A percentile compares a stretch with the other conserved stretches of the same genome.
Conservation (phyloP, 2,888 invertebrate genomes). For the Ophioninae sp. region DNA sequence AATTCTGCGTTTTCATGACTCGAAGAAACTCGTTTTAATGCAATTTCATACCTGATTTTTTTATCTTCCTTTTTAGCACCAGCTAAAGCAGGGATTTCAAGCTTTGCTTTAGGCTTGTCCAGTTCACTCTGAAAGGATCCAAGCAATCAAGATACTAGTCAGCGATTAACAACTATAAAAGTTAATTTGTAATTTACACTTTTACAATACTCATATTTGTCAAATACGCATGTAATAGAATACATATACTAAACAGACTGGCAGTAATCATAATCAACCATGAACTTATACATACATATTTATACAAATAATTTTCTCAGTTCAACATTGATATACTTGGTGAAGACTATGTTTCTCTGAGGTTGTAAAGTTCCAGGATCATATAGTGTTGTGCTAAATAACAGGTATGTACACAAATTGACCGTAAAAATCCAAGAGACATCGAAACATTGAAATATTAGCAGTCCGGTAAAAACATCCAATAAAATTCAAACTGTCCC, state of each 20-base stretch:
- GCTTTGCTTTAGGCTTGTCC: conserved; percentile 88
- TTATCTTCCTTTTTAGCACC: conserved; percentile 84
- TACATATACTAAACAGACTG: not conserved
- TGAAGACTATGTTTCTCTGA: not conserved
- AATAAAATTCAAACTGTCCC: not conserved
- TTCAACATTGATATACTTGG: not conserved
- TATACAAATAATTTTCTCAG: not conserved
- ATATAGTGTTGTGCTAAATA: not conserved
- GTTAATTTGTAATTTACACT: not conserved
- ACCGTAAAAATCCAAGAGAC: too few species aligned
- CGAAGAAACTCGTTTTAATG: not conserved
- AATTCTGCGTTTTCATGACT: not conserved
- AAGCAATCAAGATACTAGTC: conserved; percentile 6
- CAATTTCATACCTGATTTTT: conserved; percentile 81
- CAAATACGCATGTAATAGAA: not conserved
- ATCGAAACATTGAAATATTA: too few species aligned
- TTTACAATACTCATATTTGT: not conserved
- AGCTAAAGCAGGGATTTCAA: conserved; percentile 90
- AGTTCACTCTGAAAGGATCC: conserved; percentile 85
- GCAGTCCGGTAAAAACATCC: not conserved
- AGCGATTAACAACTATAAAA: not conserved
- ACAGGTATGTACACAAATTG: too few species aligned
- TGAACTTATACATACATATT: not conserved
- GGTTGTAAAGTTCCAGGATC: not conserved
- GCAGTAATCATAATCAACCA: not conserved